Percentiles rank a stretch among this genome's conserved stretches.
Conservation (phyloP, 2,888 invertebrate genomes). For the Cataglyphis livida region DNA sequence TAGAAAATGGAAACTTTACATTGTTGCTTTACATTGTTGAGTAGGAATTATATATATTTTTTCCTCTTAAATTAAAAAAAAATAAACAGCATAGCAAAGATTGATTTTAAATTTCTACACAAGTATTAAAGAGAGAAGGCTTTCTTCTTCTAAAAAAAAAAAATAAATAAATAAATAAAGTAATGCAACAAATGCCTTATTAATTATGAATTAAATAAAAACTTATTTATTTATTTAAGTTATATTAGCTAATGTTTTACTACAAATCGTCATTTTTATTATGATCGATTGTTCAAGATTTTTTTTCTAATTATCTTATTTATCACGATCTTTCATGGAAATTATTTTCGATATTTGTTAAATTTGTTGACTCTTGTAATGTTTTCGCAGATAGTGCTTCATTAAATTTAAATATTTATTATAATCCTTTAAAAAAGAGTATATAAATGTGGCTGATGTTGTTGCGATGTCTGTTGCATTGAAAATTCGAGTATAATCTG, state of each 20-base stretch:
- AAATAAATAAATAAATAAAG: background rate
- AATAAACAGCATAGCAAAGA: constrained; percentile 2
- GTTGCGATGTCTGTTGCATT: background rate
- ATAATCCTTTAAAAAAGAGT: background rate
- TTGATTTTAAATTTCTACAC: background rate
- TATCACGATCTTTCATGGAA: background rate
- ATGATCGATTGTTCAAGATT: background rate
- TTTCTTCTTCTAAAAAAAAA: background rate
- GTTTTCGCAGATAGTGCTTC: background rate
- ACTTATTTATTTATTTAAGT: background rate
- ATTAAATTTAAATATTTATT: background rate
- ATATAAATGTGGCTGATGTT: background rate
- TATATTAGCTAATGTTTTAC: background rate
- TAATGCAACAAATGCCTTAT: background rate
- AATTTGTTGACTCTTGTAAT: background rate
- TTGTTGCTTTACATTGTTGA: background rate
- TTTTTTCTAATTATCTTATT: background rate
- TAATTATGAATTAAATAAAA: background rate
- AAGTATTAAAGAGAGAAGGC: background rate
- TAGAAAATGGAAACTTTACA: background rate
- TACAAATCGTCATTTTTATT: background rate
- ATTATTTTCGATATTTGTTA: background rate
- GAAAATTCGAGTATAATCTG: background rate
- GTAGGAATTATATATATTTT: background rate
- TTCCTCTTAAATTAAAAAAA: background rate